Evolutionary conservation across 2,113 vertebrate species (phyloP), one percentile per base, ranked within the genome.

Genomic region (Chrysochloris asiatica): DNA sequence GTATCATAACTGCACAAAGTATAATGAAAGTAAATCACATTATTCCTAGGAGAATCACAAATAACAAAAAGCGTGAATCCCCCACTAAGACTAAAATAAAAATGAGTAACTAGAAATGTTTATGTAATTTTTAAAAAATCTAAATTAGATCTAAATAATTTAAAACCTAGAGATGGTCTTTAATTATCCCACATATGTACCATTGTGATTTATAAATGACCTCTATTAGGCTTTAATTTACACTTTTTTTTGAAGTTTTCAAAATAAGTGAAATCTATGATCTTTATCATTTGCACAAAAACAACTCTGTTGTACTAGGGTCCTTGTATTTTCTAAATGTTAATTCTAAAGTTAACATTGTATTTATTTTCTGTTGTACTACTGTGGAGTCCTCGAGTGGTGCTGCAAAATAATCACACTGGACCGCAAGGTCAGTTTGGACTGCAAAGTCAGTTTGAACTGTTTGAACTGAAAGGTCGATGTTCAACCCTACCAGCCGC

Each of bases 101-200:
- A 65, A 61, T 76, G 28, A 86, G 38, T 59, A 61, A 82, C 21
- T 69, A 86, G 4, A 90, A 73, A 79, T 65, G 47, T 79, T 88
- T 41, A 65, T 16, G 0, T 41, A 85, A 26, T 56, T 91, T 11
- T 6, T 54, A 89, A 90, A 90, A 78, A 93, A 88, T 38, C 28
- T 92, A 73, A 16, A 86, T 61, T 84, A 83, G 13, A 48, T 69
- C 38, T 82, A 92, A 93, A 43, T 77, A 92, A 92, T 59, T 87
- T 73, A 96, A 84, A 90, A 78, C 41, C 76, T 19, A 83, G 41
- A 73, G 22, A 75, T 14, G 78, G 38, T 24, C 28, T 92, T 45
- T 87, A 87, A 75, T 71, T 59, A 6, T 73, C 87, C 13, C 61
- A 77, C 11, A 79, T 28, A 86, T 19, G 19, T 8, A 59, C 26